Conservation (phyloP, 2,113 vertebrate genomes). For the Centropristis striata region DNA sequence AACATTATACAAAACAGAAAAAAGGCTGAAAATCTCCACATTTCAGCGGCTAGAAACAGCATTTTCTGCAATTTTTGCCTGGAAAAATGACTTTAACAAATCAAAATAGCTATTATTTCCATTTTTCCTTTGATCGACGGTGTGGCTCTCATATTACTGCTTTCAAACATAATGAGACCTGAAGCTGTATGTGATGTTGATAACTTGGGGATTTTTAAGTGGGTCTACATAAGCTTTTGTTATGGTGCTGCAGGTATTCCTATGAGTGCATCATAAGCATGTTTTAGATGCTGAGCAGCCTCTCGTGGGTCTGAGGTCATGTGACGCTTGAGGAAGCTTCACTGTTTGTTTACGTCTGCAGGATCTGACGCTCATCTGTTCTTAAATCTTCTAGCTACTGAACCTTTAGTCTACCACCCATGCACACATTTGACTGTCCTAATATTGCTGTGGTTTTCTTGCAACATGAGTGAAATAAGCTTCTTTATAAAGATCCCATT, state of each 20-base stretch:
- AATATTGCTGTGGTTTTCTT: not conserved
- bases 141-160: too few relatives aligned
- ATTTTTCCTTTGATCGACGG: too few relatives aligned
- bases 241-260: constrained; percentile 2
- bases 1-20: too few relatives aligned
- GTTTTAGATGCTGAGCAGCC: not conserved
- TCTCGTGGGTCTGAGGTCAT: constrained; percentile 1
- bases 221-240: not conserved
- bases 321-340: not conserved
- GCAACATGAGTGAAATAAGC: not conserved
- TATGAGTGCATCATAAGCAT: not conserved
- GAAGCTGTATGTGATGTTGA: not conserved
- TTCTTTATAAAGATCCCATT: not conserved
- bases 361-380: not conserved
- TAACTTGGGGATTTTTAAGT: not conserved
- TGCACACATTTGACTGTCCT: too few relatives aligned
- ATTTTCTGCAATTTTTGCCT: too few relatives aligned
- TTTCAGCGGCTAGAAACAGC: too few relatives aligned
- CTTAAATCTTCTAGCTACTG: not conserved
- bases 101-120: too few relatives aligned
- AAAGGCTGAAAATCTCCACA: too few relatives aligned
- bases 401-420: not conserved
- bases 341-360: not conserved
- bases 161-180: not conserved
- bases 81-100: too few relatives aligned